Base-by-base conservation (phyloP, 2,113 vertebrate genomes). In the Crotophaga sulcirostris region DNA sequence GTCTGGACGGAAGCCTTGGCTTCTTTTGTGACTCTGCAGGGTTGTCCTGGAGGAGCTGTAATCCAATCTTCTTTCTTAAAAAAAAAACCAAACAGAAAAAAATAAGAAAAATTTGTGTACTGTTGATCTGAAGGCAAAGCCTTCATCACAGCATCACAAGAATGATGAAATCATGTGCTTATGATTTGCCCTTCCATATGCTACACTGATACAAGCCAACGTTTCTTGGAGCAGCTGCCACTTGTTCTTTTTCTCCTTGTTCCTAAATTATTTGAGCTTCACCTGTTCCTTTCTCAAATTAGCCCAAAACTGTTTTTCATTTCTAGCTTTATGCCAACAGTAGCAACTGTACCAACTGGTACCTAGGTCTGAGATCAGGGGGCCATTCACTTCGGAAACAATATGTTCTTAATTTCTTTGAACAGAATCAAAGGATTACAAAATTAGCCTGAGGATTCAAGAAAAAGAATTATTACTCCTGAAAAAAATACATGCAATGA, bases 281-380 rank as follows among this genome's bases (percentile, higher is more conserved):
- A 97, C 93, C 95, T 97, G 84, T 91, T 98, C 84, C 64, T 87
- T 87, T 92, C 90, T 94, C 87, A 97, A 93, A 96, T 97, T 94
- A 97, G 62, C 68, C 82, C 64, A 49, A 94, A 96, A 96, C 78
- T 68, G 26, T 75, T 92, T 97, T 97, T 93, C 25, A 47, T 89
- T 96, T 95, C 58, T 51, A 89, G 51, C 26, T 18, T 93, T 94
- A 79, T 93, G 94, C 74, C 76, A 97, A 74, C 34, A 90, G 67
- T 51, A 89, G 73, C 95, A 95, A 94, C 84, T 84, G 56, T 68
- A 95, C 70, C 92, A 97, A 85, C 84, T 95, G 87, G 28, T 60
- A 92, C 56, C 28, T 78, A 87, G 60, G 84, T 51, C 58, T 86
- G 23, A 54, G 62, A 93, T 54, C 82, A 87, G 28, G 54, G 55